Evolutionary conservation across 2,888 invertebrate species (phyloP), one percentile per base, ranked within the genome.

Genomic region (Noctua fimbriata): DNA sequence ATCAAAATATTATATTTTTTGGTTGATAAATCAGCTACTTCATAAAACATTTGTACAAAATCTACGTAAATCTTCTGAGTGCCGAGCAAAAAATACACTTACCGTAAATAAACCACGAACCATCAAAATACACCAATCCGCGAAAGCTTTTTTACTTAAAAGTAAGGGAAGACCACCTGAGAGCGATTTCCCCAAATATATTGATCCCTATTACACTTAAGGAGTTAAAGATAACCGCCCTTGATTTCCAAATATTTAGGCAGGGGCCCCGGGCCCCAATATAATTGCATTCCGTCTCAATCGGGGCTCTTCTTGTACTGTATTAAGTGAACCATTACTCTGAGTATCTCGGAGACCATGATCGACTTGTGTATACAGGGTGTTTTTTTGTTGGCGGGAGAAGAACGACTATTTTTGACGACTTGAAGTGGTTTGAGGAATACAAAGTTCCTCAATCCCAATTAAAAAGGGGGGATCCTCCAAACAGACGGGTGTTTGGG

Each of bases 231-330:
- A 90, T 89, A 91, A 91, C 89, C 89, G 77, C 81, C 76, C 84
- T 85, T 88, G 89, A 89, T 90, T 92, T 87, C 85, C 88, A 90
- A 92, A 92, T 91, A 92, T 92, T 92, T 90, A 89, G 91, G 87
- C 82, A 83, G 80, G 89, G 47, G 52, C 85, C 65, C 41, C 14
- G 55, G 88, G 89, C 82, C 78, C 72, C 67, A 65, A 82, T 87
- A 87, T 92, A 92, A 92, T 92, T 92, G 91, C 92, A 92, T 92
- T 92, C 89, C 84, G 88, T 87, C 89, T 91, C 90, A 88, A 91
- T 91, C 89, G 87, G 81, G 88, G 84, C 81, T 78, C 76, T 81
- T 81, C 85, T 86, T 75, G 84, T 79, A 79, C 83, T 87, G 87
- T 89, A 91, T 90, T 90, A 91, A 88, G 82, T 83, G 85, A 83